Base-by-base conservation (phyloP, 2,888 invertebrate genomes). In the Smittia sp. region DNA sequence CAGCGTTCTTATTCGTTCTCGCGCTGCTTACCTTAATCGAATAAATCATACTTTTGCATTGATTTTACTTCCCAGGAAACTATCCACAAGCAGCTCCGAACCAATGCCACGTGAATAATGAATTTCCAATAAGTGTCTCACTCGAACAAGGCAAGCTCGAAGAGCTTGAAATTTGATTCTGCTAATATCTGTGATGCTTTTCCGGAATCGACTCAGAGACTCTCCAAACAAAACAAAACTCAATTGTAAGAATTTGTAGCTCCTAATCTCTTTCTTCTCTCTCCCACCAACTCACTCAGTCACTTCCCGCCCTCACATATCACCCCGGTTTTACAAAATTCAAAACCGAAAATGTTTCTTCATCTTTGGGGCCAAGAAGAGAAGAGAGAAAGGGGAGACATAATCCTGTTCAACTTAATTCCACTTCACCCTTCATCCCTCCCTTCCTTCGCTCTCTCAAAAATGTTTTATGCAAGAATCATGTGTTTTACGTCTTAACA, bases 401-500 rank as follows among this genome's bases (percentile, higher is more conserved):
- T 72, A 72, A 72, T 72, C 72, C 62, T 72, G 72, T 72, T 72
- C 69, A 52, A 69, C 68, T 68, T 46, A 39, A 68, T 68, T 54
- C 69, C 32, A 58, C 58, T 58, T 58, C 58, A 58, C 58, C 58
- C 58, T 62, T 39, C 38, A 32, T 32, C n/a, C 22, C 52, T 24
- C 52, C 52, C 27, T 69, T 39, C 38, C 20, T 22, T 22, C 24
- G n/a, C 63, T 4, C 27, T 58, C 38, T 32, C 24, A 65, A 25
- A 27, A 27, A 32, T 27, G 24, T 46, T 72, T 72, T 72, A 72
- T 72, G 72, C 72, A 72, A 62, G 72, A 72, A 62, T 72, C 72
- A 72, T 72, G 72, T 72, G 72, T 62, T 72, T 72, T 72, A 58
- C 72, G 72, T 72, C 72, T 72, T 72, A 72, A 54, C 72, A 72